Conservation (phyloP, 2,113 vertebrate species). For the Chionis minor region DNA sequence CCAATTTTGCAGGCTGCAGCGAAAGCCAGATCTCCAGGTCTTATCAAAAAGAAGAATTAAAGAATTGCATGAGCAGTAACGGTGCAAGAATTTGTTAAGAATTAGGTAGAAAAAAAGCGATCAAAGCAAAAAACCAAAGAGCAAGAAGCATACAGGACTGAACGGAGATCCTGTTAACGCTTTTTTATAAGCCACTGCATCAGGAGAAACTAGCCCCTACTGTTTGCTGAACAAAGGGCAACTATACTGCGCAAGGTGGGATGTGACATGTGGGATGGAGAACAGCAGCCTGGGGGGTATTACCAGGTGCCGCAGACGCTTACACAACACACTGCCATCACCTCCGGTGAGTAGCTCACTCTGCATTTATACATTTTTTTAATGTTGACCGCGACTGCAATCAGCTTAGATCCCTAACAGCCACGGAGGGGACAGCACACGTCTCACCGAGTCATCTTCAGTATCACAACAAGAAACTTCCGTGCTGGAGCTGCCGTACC, state of each 20-base stretch:
- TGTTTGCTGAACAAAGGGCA: neutral
- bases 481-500: neutral
- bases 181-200: neutral
- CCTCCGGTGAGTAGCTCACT: fast-evolving
- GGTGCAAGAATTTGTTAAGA: neutral
- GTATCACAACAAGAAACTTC: neutral
- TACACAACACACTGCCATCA: neutral
- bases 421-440: neutral
- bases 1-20: neutral
- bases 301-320: neutral
- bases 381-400: neutral
- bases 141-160: neutral
- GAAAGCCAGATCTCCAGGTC: neutral
- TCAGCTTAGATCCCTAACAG: neutral
- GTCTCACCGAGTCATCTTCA: neutral
- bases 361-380: neutral
- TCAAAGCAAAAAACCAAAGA: neutral
- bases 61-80: neutral
- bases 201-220: neutral
- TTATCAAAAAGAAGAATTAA: neutral
- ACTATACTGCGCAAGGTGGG: neutral
- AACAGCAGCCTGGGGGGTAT: neutral
- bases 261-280: neutral
- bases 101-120: neutral
- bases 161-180: neutral